Evolutionary conservation across 1,140 invertebrate genomes (phyloP), one percentile per base, ranked within the genome.

Genomic region (Hirudo medicinalis): DNA sequence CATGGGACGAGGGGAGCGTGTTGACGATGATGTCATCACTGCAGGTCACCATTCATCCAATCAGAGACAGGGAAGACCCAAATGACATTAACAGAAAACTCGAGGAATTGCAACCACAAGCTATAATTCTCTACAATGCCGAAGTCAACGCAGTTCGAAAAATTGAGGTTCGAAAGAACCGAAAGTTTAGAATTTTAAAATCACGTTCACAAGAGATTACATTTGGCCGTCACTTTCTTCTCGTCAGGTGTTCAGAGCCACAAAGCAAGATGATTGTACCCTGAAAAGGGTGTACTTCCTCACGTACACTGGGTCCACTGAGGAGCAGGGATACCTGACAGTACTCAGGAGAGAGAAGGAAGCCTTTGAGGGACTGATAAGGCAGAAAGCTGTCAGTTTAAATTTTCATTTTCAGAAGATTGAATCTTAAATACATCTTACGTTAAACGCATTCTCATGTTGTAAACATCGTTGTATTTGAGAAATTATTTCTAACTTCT

Each of bases 41-140:
- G 4, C 72, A 78, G 32, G 80, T 78, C 0, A 74, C 81, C 17
- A 72, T 82, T 11, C 80, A 82, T 72, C 80, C 81, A 9, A 74
- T 82, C 11, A 79, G 79, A 72, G 79, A 79, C 15, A 76, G 76
- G 54, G 75, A 75, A n/a, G 79, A 82, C 66, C 77, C 77, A 17
- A 76, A 77, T 73, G 76, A 78, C 27, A 72, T 82, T 49, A 73
- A 74, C 0, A 76, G 77, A 15, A 79, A 77, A 11, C 73, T 82
- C 25, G 71, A 76, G 32, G 78, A 80, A 67, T 68, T 91, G 8
- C 83, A 87, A 72, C 94, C 94, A 0, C 86, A 87, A 75, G 93
- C 90, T 81, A 86, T 97, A 0, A 85, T 97, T 71, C 86, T 97
- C 81, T 97, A 97, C 81, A 91, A 95, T 79, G 87, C 87, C 67